Evolutionary conservation across 2,797 vertebrate genomes (phyloP), one percentile per base, ranked within the genome.

Genomic region (Gambusia yucatana): DNA sequence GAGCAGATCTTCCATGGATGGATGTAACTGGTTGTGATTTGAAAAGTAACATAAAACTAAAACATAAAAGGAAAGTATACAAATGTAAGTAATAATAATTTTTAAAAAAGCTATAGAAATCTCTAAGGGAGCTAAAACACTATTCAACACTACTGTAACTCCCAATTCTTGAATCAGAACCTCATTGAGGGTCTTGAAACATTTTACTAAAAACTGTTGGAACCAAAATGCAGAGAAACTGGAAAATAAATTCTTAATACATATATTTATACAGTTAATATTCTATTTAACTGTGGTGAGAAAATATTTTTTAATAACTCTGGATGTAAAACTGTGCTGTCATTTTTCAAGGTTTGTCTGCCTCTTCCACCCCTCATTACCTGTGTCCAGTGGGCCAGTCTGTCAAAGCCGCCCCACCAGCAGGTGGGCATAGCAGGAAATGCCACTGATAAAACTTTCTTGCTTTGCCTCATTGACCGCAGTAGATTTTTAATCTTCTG

Each of bases 321-420:
- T 20, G 9, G 6, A 44, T 52, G 6, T 28, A 46, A 25, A n/a
- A 57, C 41, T 33, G 28, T 47, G 25, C 13, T n/a, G 44, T 76
- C 11, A 69, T 69, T 69, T 39, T 25, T 76, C 16, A 61, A 20
- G n/a, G 52, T 57, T 13, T 46, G 50, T 33, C 59, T 43, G 48
- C 46, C 46, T 78, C 71, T 78, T 78, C 10, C 71, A 73, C 33
- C 44, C 55, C 46, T 78, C 70, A 73, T 78, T 78, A 78, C 44
- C 77, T n/a, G 55, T 13, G 8, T 61, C 70, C 44, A 30, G 44
- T 47, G 70, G 25, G 28, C 25, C 33, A 78, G 57, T 73, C 71
- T 25, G 46, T 78, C 47, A 41, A 63, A 73, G 57, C 71, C 57
- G 33, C 33, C 71, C 33, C 57, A 65, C 46, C 71, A 43, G 71